Conservation (phyloP, 2,797 vertebrate genomes). For the Salarias fasciatus region DNA sequence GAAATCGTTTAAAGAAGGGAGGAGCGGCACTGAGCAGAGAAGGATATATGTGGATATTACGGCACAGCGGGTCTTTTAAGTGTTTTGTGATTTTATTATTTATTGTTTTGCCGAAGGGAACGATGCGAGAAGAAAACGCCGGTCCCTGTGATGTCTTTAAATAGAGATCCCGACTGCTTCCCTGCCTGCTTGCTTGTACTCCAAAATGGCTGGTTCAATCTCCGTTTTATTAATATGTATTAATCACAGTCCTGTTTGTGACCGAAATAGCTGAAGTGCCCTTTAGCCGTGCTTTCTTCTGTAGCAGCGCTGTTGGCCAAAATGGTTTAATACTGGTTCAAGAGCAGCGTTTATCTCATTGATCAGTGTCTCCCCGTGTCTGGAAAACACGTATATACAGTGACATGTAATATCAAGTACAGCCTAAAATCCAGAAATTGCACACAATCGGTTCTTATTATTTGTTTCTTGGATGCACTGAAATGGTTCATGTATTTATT, state of each 20-base stretch:
- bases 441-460: neutral
- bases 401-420: slow-evolving; percentile 9
- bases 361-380: slow-evolving; percentile 26
- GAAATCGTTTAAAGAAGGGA: slow-evolving; percentile 68
- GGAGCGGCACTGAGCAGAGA: slow-evolving; percentile 49
- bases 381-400: slow-evolving; percentile 24
- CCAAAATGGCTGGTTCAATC: slow-evolving; percentile 62
- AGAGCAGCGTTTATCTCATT: slow-evolving; percentile 32
- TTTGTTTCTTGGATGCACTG: too few relatives aligned
- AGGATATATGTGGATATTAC: slow-evolving; percentile 64
- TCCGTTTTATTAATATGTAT: slow-evolving; percentile 67
- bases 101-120: slow-evolving; percentile 71
- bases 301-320: slow-evolving; percentile 26
- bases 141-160: slow-evolving; percentile 72
- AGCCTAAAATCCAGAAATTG: slow-evolving; percentile 21
- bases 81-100: slow-evolving; percentile 76
- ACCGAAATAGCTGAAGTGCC: slow-evolving; percentile 70
- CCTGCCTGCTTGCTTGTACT: slow-evolving; percentile 45
- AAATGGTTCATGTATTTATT: too few relatives aligned
- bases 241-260: slow-evolving; percentile 67
- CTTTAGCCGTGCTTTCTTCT: slow-evolving; percentile 64
- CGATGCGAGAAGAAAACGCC: slow-evolving; percentile 52
- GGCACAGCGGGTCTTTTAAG: slow-evolving; percentile 67
- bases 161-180: slow-evolving; percentile 66
- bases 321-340: slow-evolving; percentile 41